A percentile compares a stretch with the other conserved stretches of the same genome.
Evolutionary conservation across 2,113 vertebrate species (phyloP).

Genomic region (Columba livia): DNA sequence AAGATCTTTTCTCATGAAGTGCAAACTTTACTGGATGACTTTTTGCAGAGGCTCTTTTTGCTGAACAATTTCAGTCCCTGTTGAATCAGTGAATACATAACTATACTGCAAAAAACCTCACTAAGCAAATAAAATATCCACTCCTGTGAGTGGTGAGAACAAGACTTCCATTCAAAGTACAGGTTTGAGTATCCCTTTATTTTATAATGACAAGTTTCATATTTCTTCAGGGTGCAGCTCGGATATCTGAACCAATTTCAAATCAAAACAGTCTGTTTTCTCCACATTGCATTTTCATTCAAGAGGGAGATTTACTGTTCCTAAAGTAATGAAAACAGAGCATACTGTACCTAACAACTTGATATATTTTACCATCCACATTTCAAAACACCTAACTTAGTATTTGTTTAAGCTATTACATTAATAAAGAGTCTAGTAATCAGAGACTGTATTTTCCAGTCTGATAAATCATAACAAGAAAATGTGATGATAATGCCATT

Average conservation of each 20-base stretch:
- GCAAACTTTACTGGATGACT: background rate
- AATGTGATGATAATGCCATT: conserved; percentile 11
- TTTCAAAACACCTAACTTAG: background rate
- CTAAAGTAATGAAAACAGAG: background rate
- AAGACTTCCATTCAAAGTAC: background rate
- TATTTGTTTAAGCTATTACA: background rate
- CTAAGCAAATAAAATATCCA: background rate
- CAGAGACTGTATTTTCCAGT: background rate
- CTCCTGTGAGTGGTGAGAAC: background rate
- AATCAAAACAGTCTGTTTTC: background rate
- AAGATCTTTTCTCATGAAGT: background rate
- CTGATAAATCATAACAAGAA: conserved; percentile 32
- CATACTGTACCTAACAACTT: background rate
- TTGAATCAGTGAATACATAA: background rate
- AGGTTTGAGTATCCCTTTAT: background rate
- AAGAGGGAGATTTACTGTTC: background rate
- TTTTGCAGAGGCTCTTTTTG: background rate
- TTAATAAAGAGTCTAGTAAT: conserved; percentile 3
- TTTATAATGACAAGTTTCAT: background rate
- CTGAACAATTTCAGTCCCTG: background rate
- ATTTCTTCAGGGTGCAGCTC: background rate
- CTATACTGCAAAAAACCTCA: background rate
- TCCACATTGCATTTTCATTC: background rate
- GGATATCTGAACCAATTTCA: background rate
- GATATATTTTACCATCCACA: background rate